These are phyloP conservation scores for Acanthopleura granulata DNA, from an alignment of 2,888 invertebrate species.

Conservation along the genomic window DNA sequence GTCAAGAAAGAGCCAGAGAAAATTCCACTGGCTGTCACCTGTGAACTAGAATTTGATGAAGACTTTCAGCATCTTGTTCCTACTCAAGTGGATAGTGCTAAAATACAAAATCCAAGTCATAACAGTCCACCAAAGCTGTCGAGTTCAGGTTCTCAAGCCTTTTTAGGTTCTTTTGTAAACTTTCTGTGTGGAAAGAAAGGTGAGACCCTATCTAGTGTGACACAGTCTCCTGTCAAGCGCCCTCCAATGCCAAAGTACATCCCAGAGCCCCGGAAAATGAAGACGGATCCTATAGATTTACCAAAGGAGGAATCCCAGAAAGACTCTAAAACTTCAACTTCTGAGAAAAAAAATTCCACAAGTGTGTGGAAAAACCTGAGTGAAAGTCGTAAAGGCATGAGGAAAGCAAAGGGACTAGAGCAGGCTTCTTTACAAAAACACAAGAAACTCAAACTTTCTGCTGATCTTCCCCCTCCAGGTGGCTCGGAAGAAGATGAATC, in stretches of 20 bases:
- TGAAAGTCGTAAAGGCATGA: no score
- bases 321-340: no score
- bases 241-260: conserved; percentile 10
- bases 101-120: not conserved
- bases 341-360: no score
- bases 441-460: no score
- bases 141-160: not conserved
- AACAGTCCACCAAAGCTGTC: not conserved
- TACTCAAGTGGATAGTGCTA: not conserved
- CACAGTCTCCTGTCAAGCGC: not conserved
- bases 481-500: no score
- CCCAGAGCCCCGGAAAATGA: no score
- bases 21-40: not conserved
- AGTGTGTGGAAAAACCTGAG: no score
- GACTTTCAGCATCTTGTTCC: conserved; percentile 11
- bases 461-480: no score
- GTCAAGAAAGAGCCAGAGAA: not conserved
- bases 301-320: no score
- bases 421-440: no score
- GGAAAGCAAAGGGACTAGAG: no score
- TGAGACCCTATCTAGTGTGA: not conserved
- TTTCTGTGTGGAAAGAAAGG: not conserved
- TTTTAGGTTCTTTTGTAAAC: not conserved
- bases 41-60: conserved; percentile 12
- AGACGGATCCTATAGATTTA: no score